phyloP scores from a whole-genome alignment of 2,113 vertebrate genomes.

The Paramisgurnus dabryanus region DNA sequence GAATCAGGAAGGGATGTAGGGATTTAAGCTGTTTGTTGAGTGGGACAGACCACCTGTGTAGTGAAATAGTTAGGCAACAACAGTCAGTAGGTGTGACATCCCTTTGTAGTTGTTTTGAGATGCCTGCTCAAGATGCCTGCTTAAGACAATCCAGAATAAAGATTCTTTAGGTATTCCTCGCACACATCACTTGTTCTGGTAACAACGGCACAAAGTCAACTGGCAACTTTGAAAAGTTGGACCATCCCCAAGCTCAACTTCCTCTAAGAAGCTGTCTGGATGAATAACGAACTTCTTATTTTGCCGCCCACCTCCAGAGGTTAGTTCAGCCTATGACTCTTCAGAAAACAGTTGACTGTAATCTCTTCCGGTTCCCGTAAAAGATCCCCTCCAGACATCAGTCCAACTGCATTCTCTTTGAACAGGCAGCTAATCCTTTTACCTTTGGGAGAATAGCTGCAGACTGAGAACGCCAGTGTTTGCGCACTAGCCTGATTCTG shows the following conservation, averaged over 20 bases:
- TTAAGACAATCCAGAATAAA: background rate
- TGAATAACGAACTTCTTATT: conserved; percentile 43
- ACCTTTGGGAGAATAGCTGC: conserved; percentile 60
- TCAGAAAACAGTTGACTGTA: conserved; percentile 63
- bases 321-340: conserved; percentile 49
- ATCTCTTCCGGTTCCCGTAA: conserved; percentile 67
- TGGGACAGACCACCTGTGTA: background rate
- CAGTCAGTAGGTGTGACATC: background rate
- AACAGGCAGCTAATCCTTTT: conserved; percentile 74
- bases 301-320: conserved; percentile 41
- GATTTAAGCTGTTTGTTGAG: too few species aligned
- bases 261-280: conserved; percentile 18
- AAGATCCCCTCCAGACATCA: conserved; percentile 58
- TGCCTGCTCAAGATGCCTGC: background rate
- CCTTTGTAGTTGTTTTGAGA: background rate
- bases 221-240: conserved; percentile 41
- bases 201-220: conserved; percentile 13
- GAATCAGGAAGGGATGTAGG: too few species aligned
- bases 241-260: conserved; percentile 18
- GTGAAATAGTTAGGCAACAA: too few species aligned
- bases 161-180: background rate
- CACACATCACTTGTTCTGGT: background rate
- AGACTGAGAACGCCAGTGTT: conserved; percentile 45
- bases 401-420: conserved; percentile 70
- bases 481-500: conserved; percentile 23